Conservation (phyloP, 2,797 vertebrate genomes). For the Geotria australis region DNA sequence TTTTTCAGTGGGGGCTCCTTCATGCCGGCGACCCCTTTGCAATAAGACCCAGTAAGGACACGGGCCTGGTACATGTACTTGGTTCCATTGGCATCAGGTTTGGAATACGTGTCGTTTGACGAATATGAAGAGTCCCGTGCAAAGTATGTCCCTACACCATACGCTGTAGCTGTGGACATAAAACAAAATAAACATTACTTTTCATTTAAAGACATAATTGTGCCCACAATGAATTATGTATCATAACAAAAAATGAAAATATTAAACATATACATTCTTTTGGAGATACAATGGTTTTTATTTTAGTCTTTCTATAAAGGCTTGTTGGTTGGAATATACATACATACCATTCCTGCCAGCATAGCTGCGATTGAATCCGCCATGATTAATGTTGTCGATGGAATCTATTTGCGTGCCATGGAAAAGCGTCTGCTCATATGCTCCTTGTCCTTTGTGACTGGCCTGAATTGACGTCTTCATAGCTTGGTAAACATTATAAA, state of each 20-base stretch:
- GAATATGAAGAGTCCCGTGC: background rate
- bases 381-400: constrained; percentile 13
- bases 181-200: background rate
- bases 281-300: too few species aligned
- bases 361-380: constrained; percentile 51
- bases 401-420: constrained; percentile 27
- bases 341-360: constrained; percentile 50
- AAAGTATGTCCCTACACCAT: background rate
- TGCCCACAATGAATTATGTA: too few species aligned
- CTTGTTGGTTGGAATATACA: background rate
- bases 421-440: constrained; percentile 36
- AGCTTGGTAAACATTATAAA: constrained; percentile 33
- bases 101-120: background rate
- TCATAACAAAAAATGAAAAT: too few species aligned
- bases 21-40: background rate
- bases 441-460: constrained; percentile 16
- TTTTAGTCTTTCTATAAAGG: too few species aligned
- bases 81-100: background rate
- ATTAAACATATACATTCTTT: too few species aligned
- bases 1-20: background rate
- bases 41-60: background rate
- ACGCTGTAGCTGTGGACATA: background rate
- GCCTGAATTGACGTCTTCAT: constrained; percentile 22
- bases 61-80: background rate
- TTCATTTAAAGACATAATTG: too few species aligned